Evolutionary conservation across 2,797 vertebrate genomes (phyloP), one percentile per base, ranked within the genome.

Genomic region (Labeo calbasu): DNA sequence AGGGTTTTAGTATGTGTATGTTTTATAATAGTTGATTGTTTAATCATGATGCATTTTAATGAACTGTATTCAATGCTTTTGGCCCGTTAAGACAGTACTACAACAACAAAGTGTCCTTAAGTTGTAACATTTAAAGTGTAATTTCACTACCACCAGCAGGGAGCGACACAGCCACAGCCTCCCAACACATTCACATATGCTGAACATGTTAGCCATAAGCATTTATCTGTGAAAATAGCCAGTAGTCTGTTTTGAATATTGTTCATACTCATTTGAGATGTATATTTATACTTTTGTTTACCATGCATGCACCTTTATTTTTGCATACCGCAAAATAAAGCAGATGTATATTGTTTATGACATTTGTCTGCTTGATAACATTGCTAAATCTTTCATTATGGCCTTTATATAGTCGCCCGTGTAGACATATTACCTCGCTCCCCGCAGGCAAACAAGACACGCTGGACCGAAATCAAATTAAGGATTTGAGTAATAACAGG

Each of bases 291-390:
- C 79, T 50, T 84, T 89, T 83, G 61, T 84, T 85, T 90, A 90
- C 85, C 78, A 86, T 93, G 93, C 92, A 94, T 95, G 93, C 90
- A 90, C 86, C 87, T 94, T 91, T 94, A 88, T 93, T 93, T 93
- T 93, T 92, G 84, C 77, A 84, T 90, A 89, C 65, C 32, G 90
- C 90, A 92, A 92, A 93, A 93, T 86, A 88, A 88, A 89, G 78
- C 53, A 63, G 68, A 63, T 76, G 65, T 77, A 61, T 77, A 77
- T 55, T 83, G 81, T 83, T 32, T 43, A 10, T 46, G 32, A 28
- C 32, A 17, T 79, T 7, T 19, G 48, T 69, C 21, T 79, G 3
- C 32, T 69, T 55, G 5, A 55, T 36, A 19, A 23, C 25, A 61
- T 14, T 46, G 21, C 68, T 48, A 61, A 61, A 59, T 14, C n/a